A percentile compares a stretch with the other conserved stretches of the same genome.
Evolutionary conservation across 2,113 vertebrate species (phyloP).

Genomic region (Zingel zingel): DNA sequence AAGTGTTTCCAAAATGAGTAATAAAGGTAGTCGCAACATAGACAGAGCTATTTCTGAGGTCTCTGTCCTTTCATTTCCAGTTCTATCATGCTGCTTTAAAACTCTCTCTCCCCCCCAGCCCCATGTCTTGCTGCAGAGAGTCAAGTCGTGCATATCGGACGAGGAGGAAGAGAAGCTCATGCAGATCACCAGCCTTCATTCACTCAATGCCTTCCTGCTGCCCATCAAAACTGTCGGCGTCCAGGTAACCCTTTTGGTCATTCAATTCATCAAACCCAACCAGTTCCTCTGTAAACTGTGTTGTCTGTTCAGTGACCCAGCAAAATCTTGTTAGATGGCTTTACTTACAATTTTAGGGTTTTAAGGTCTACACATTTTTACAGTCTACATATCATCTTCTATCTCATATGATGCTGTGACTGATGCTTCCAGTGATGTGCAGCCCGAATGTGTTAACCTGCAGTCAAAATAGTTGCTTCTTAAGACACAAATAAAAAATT

Average conservation of each 20-base stretch:
- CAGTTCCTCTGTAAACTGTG: too few species aligned
- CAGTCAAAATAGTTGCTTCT: background rate
- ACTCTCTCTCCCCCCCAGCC: slow-evolving; percentile 83
- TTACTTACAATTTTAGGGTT: background rate
- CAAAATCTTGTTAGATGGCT: background rate
- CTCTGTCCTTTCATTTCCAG: background rate
- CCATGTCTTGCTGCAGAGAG: slow-evolving; percentile 94
- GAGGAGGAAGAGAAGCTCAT: slow-evolving; percentile 98
- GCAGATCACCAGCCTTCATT: slow-evolving; percentile 99
- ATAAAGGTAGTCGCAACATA: background rate
- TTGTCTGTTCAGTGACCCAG: background rate
- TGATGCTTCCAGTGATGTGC: background rate
- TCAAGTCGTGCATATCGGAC: slow-evolving; percentile 96
- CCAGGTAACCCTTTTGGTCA: slow-evolving; percentile 86
- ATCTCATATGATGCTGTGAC: background rate
- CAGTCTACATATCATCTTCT: background rate
- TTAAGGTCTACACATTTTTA: background rate
- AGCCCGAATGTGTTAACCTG: background rate
- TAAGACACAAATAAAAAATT: background rate
- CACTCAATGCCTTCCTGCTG: slow-evolving; percentile 98
- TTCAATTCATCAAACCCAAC: background rate
- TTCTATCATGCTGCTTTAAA: background rate
- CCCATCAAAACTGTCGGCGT: slow-evolving; percentile 99
- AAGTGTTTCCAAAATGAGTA: background rate
- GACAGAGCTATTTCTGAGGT: background rate